Evolutionary conservation across 2,888 invertebrate genomes (phyloP), one percentile per base, ranked within the genome.

Genomic region (Phaonia tiefii): DNA sequence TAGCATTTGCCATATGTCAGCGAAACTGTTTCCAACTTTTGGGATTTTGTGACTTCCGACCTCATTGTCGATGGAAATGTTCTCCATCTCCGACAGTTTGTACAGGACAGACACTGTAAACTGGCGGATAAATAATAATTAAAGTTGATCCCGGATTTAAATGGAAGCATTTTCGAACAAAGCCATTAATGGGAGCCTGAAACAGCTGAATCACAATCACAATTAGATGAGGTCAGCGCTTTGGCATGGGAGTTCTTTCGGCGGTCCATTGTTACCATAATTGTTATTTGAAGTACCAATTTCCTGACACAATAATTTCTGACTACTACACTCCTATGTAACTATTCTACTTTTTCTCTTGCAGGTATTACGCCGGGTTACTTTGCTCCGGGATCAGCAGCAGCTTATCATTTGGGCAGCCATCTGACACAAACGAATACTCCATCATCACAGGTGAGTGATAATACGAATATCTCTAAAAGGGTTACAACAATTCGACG

Each of bases 391-490:
- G 91, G 90, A 79, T 91, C 90, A 87, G 91, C 91, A 85, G 90
- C 90, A 82, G 90, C 91, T 86, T 91, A 91, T 89, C 91, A 91
- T 84, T 88, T 91, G 88, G 90, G 91, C 86, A 91, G 91, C 85
- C 91, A 91, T 88, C 88, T 91, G 85, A 88, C 89, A 84, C 90
- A 91, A 86, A 86, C 91, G 84, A 90, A 87, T 86, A 85, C 90
- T 84, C 89, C 89, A 84, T 87, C 90, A 86, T 88, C 90, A 86
- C 91, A 91, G 90, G 91, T 91, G 89, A 90, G 88, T 86, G 66
- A 65, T 15, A 74, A 39, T 49, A 51, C 37, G 56, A 63, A 39
- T 66, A 15, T 56, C 60, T 56, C 60, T 17, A 54, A 75, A 82
- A 74, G 67, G 65, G 78, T 78, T 73, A 75, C 44, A 60, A 49